Base-by-base conservation (phyloP, 2,888 invertebrate species). In the Onthophagus sagittarius region DNA sequence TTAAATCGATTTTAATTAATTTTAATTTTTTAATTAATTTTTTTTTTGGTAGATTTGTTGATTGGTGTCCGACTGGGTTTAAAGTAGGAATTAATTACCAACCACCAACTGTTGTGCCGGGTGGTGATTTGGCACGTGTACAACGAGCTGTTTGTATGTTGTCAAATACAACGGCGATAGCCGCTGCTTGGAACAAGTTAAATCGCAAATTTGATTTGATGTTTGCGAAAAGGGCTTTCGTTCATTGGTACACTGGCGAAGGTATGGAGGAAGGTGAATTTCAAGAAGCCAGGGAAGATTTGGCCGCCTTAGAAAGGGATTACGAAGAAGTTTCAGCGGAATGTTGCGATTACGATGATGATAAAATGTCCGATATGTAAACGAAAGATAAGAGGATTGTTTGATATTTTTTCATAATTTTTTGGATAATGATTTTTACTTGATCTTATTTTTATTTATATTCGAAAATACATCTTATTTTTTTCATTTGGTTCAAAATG, bases 181-280 rank as follows among this genome's bases (percentile, higher is more conserved):
- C 93, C 11, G 93, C 94, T 81, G 96, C 96, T 70, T 97, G 96
- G 93, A 91, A 92, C 77, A 93, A 95, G 82, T 89, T 98, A 74
- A 93, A 96, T 86, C 93, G 93, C 86, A 98, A 98, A 86, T 97
- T 97, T 85, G 97, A 98, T 86, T 89, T 97, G 81, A 96, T 97
- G 95, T 97, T 93, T 86, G 92, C 93, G 77, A 96, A 96, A 87
- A 88, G 94, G 75, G 98, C 98, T 70, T 98, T 98, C 83, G 95
- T 98, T 77, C 97, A 98, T 85, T 98, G 98, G 98, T 95, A 88
- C 83, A 90, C 89, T 32, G 88, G 88, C 5, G 84, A 94, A 84
- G 94, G 94, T 72, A 94, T 94, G 93, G 93, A 93, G 81, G 93
- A 93, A 83, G 94, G 93, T 0, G 94, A 94, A 84, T 94, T 94